Evolutionary conservation across 2,113 vertebrate genomes (phyloP).

Genomic region (Caranx melampygus): DNA sequence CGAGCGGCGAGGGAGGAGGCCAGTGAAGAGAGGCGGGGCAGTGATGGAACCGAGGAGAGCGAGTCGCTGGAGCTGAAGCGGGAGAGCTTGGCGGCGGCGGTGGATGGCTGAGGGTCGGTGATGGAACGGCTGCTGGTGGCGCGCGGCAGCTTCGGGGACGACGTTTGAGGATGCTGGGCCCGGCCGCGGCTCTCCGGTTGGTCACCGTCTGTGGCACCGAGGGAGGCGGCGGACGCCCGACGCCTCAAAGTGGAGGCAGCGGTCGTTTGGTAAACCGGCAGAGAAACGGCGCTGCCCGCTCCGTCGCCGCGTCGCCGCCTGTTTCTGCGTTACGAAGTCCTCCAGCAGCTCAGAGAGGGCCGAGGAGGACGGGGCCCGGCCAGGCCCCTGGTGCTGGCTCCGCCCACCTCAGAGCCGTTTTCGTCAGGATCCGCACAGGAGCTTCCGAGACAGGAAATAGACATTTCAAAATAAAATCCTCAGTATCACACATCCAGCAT

Average conservation of each 20-base stretch:
- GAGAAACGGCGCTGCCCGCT: conserved; percentile 74
- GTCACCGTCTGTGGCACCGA: conserved; percentile 39
- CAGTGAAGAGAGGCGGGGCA: conserved; percentile 82
- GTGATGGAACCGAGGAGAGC: conserved; percentile 64
- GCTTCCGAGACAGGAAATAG: conserved; percentile 9
- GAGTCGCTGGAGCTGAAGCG: conserved; percentile 88
- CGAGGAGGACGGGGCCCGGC: conserved; percentile 84
- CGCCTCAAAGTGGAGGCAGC: conserved; percentile 85
- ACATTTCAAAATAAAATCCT: not conserved
- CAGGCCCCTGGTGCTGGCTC: not conserved
- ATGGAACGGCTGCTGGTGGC: conserved; percentile 85
- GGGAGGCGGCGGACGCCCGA: conserved; percentile 70
- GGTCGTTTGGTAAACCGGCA: conserved; percentile 90
- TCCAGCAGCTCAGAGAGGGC: conserved; percentile 93
- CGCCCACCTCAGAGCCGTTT: conserved; percentile 28
- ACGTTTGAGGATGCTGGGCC: conserved; percentile 80
- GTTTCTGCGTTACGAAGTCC: conserved; percentile 87
- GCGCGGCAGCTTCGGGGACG: conserved; percentile 68
- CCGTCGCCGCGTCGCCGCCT: conserved; percentile 63
- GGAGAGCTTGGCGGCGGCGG: conserved; percentile 58
- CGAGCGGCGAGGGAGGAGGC: conserved; percentile 46
- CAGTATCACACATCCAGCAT: too few species aligned
- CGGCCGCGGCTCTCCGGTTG: conserved; percentile 59
- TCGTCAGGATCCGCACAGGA: conserved; percentile 77
- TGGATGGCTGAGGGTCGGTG: conserved; percentile 49